Evolutionary conservation across 2,113 vertebrate genomes (phyloP).

Genomic region (Campylomormyrus tamandua): DNA sequence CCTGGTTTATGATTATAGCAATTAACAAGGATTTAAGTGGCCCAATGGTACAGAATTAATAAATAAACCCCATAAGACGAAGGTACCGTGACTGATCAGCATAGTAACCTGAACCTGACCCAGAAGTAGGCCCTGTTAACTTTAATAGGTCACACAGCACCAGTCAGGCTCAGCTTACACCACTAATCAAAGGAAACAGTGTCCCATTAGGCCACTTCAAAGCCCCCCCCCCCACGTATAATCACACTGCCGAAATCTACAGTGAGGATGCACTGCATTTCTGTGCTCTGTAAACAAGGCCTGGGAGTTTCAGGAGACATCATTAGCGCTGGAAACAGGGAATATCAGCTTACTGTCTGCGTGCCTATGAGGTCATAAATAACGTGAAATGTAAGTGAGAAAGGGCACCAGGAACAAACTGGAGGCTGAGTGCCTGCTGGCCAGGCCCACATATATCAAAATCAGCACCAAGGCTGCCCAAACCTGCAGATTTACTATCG

Average conservation of each 20-base stretch:
- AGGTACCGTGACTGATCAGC: constrained; percentile 14
- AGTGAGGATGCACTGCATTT: constrained; percentile 42
- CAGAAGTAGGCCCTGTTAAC: constrained; percentile 54
- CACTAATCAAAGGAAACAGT: constrained; percentile 58
- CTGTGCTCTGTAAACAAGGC: constrained; percentile 29
- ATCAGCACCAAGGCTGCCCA: background rate
- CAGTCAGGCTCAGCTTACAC: constrained; percentile 49
- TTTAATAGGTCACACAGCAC: constrained; percentile 59
- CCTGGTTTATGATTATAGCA: background rate
- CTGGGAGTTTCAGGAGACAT: constrained; percentile 32
- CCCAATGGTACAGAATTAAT: constrained; percentile 21
- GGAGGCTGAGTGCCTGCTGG: background rate
- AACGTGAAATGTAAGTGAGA: constrained; percentile 12
- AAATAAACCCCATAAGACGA: constrained; percentile 28
- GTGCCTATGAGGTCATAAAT: constrained; percentile 69
- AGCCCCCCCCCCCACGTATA: constrained; percentile 42
- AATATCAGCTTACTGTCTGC: constrained; percentile 68
- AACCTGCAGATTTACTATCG: background rate
- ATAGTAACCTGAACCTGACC: constrained; percentile 41
- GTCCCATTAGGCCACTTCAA: constrained; percentile 53
- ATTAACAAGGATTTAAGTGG: background rate
- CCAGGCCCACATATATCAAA: background rate
- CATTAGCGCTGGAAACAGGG: constrained; percentile 37
- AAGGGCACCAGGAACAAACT: background rate
- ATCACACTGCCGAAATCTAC: constrained; percentile 42